phyloP scores from a whole-genome alignment of 1,140 invertebrate species.

The Brachionus koreanus region DNA sequence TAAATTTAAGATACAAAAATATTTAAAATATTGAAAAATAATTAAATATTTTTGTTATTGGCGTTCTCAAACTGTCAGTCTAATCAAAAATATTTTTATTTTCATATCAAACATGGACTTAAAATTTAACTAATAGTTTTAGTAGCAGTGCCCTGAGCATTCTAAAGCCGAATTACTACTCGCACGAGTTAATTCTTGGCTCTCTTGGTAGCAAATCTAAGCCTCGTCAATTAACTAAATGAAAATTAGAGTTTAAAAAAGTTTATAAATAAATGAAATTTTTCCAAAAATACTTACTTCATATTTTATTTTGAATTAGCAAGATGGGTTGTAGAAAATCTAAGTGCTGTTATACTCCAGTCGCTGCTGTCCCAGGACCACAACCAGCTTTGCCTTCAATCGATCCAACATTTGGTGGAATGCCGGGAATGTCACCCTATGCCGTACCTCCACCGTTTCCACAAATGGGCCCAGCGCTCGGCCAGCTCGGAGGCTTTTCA shows the following conservation, averaged over 20 bases:
- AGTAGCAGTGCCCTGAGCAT: background rate
- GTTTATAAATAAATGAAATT: background rate
- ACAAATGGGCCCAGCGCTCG: background rate
- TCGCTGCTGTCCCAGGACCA: background rate
- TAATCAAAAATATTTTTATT: background rate
- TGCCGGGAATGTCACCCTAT: background rate
- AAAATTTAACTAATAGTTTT: background rate
- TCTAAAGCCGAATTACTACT: background rate
- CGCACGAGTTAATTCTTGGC: background rate
- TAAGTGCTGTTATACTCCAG: background rate
- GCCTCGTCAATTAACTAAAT: background rate
- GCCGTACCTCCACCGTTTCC: background rate
- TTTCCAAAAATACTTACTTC: background rate
- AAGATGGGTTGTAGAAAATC: background rate
- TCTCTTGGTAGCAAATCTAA: background rate
- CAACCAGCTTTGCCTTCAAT: background rate
- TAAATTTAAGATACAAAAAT: too few species aligned
- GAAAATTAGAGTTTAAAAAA: background rate
- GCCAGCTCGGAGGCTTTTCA: background rate
- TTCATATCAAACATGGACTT: background rate
- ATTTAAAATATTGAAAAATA: too few species aligned
- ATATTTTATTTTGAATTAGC: background rate
- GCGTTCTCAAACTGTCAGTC: background rate
- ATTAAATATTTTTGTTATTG: background rate
- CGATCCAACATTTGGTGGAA: background rate